phyloP scores from a whole-genome alignment of 1,140 invertebrate species.

The Trichonephila clavipes region DNA sequence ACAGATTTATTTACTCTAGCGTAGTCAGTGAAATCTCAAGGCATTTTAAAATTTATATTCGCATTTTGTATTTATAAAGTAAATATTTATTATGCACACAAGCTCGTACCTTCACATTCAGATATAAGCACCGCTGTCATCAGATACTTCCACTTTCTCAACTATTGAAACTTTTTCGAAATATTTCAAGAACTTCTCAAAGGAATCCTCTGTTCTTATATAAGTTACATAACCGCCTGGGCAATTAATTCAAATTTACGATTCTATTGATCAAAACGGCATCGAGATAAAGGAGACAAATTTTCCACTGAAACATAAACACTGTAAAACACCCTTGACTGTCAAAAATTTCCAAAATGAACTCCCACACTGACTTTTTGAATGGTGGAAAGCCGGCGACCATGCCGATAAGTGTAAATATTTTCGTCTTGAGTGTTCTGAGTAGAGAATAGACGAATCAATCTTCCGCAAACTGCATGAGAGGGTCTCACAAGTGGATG shows the following conservation, averaged over 20 bases:
- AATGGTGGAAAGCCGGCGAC: constrained; percentile 23
- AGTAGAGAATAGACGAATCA: constrained; percentile 45
- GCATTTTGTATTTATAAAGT: no score
- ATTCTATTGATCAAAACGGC: not conserved
- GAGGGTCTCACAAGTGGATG: constrained; percentile 45
- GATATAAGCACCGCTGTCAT: no score
- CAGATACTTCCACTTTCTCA: no score
- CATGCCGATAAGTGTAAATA: constrained; percentile 68
- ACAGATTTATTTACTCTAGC: no score
- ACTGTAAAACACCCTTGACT: constrained; percentile 12
- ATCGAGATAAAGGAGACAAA: not conserved
- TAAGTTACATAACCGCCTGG: not conserved
- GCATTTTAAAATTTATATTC: no score
- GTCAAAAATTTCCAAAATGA: not conserved
- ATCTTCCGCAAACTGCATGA: constrained; percentile 45
- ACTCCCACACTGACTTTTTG: constrained; percentile 16
- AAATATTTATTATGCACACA: no score
- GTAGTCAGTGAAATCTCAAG: no score
- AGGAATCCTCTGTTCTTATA: not conserved
- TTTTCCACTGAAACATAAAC: not conserved
- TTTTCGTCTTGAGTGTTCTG: constrained; percentile 72
- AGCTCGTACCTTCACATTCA: no score
- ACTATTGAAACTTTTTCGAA: no score
- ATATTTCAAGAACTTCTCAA: not conserved
- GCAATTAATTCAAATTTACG: not conserved